These are phyloP conservation scores for Drosophila algonquin DNA, from an alignment of 2,888 invertebrate species.

Conservation along the genomic window DNA sequence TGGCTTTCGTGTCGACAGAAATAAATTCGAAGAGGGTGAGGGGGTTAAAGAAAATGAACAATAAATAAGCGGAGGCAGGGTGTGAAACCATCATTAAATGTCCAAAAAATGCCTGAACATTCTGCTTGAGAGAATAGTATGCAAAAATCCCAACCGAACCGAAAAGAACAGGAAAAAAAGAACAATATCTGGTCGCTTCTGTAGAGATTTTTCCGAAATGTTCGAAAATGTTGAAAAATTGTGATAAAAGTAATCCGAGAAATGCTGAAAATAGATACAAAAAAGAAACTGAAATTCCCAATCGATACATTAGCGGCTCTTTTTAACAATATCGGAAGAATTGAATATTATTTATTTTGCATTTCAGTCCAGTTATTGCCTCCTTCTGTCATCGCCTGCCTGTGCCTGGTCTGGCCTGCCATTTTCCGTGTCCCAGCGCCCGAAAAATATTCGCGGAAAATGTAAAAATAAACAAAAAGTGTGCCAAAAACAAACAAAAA, in stretches of 20 bases:
- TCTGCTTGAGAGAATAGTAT: not conserved
- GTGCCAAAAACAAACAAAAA: constrained; percentile 56
- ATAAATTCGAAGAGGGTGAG: constrained; percentile 28
- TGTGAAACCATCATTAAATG: not conserved
- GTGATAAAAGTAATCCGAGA: not conserved
- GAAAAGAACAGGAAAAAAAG: not conserved
- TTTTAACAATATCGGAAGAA: constrained; percentile 22
- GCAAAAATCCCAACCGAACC: constrained; percentile 1
- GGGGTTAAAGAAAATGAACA: not conserved
- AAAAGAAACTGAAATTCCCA: constrained; percentile 12
- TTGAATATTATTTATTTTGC: constrained; percentile 30
- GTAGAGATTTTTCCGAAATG: not conserved
- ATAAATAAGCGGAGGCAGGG: constrained; percentile 33
- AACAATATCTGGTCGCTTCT: too few species aligned
- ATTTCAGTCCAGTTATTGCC: constrained; percentile 32
- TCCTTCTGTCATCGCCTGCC: constrained; percentile 30
- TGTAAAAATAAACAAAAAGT: constrained; percentile 67
- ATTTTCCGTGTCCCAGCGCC: constrained; percentile 34
- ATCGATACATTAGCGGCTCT: constrained; percentile 39
- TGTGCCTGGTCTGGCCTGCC: not conserved
- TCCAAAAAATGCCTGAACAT: constrained; percentile 18
- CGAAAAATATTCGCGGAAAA: constrained; percentile 23
- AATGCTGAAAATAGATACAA: constrained; percentile 3
- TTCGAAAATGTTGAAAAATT: not conserved
- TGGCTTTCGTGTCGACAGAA: constrained; percentile 30